phyloP scores from a whole-genome alignment of 2,797 vertebrate species.

The Poecilia wingei region DNA sequence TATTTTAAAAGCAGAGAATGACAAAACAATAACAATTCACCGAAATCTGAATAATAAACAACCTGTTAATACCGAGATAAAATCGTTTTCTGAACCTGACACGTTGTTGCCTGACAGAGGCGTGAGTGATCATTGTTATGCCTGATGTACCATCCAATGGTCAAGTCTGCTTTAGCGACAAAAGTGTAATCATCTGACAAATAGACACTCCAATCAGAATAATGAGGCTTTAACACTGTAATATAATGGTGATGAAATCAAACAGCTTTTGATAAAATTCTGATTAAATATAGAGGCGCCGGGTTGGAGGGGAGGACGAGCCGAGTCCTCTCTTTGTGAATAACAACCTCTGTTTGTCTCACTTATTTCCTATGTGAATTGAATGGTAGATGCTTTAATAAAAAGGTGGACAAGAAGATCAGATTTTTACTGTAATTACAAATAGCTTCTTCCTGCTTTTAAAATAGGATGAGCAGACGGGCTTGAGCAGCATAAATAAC shows the following conservation, averaged over 20 bases:
- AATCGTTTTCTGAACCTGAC: background rate
- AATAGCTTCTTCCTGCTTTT: background rate
- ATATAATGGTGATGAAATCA: conserved; percentile 15
- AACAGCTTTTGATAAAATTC: conserved; percentile 32
- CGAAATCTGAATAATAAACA: background rate
- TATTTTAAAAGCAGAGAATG: background rate
- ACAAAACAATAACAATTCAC: background rate
- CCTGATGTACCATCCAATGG: conserved; percentile 13
- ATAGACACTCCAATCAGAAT: conserved; percentile 16
- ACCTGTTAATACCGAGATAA: background rate
- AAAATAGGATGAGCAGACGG: background rate
- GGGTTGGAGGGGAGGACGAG: background rate
- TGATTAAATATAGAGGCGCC: conserved; percentile 18
- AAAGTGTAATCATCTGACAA: conserved; percentile 40
- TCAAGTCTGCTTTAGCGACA: conserved; percentile 8
- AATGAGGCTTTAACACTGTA: conserved; percentile 26
- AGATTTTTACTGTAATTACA: conserved; percentile 1
- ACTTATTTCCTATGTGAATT: conserved; percentile 1
- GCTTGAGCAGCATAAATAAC: background rate
- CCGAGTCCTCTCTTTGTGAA: background rate
- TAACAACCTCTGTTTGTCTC: conserved; percentile 3
- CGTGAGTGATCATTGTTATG: background rate
- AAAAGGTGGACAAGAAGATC: conserved; percentile 1
- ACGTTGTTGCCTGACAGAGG: background rate
- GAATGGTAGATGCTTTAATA: conserved; percentile 6